These are phyloP conservation scores for Ditylenchus dipsaci DNA, from an alignment of 1,140 invertebrate species.

Conservation along the genomic window DNA sequence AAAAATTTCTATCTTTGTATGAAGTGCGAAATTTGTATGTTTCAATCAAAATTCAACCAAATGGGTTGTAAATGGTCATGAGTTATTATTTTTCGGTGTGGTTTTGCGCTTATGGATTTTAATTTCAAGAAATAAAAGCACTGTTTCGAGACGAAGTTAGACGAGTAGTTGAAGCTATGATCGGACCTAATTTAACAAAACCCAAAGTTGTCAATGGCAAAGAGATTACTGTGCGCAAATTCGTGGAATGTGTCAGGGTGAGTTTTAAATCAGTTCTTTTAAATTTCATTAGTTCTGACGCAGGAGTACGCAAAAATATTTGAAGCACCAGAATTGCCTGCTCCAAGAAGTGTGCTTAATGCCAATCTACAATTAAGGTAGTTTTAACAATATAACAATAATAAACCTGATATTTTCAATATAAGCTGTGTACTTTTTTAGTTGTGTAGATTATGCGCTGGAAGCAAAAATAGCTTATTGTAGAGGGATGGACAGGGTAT, in stretches of 20 bases:
- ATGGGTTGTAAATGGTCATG: no score
- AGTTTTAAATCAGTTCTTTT: slow-evolving; percentile 2
- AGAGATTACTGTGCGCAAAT: slow-evolving; percentile 51
- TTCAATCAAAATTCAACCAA: no score
- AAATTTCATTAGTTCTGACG: slow-evolving; percentile 2
- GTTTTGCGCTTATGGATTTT: not conserved
- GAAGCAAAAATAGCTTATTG: slow-evolving; percentile 46
- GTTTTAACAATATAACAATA: no score
- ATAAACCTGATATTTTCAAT: no score
- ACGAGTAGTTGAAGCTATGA: slow-evolving; percentile 44
- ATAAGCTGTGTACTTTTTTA: not conserved
- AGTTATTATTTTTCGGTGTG: no score
- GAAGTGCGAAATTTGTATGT: no score
- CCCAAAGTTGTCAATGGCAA: slow-evolving; percentile 55
- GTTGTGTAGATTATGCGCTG: slow-evolving; percentile 33
- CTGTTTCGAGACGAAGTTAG: slow-evolving; percentile 54
- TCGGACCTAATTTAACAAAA: slow-evolving; percentile 42
- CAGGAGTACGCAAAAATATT: slow-evolving; percentile 51
- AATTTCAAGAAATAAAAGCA: slow-evolving; percentile 50
- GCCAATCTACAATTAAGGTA: slow-evolving; percentile 44
- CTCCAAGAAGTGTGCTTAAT: slow-evolving; percentile 48
- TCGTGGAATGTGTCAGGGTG: slow-evolving; percentile 53
- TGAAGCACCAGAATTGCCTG: slow-evolving; percentile 41
- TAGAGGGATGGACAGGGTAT: slow-evolving; percentile 38
- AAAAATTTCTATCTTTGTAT: no score